Evolutionary conservation across 2,888 invertebrate genomes (phyloP).

Genomic region (Heteromyza rotundicornis): DNA sequence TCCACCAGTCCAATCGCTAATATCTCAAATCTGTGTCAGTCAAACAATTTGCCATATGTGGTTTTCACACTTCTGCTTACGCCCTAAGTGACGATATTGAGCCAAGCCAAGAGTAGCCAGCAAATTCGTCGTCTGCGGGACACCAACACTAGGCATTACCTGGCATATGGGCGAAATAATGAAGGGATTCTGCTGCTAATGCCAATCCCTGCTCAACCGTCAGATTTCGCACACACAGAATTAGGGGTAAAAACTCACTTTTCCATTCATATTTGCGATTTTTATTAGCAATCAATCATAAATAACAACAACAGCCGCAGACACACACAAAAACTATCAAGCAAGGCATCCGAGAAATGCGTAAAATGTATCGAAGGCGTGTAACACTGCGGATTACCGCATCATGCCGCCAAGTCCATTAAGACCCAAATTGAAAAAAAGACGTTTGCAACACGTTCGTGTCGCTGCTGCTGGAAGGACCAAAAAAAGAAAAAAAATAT

Average conservation of each 20-base stretch:
- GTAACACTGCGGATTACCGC: constrained; percentile 54
- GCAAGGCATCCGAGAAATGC: constrained; percentile 9
- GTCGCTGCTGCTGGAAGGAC: no score
- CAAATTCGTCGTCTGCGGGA: constrained; percentile 35
- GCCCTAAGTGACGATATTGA: constrained; percentile 3
- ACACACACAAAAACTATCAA: background rate
- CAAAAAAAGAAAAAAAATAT: background rate
- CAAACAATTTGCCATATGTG: constrained; percentile 42
- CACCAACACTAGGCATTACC: no score
- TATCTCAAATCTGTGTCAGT: no score
- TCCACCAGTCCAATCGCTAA: no score
- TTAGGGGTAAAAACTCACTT: constrained; percentile 40
- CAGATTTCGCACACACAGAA: no score
- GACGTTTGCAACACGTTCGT: constrained; percentile 3
- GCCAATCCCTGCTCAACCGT: no score
- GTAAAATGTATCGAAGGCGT: constrained; percentile 53
- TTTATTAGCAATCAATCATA: constrained; percentile 54
- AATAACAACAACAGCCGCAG: constrained; percentile 34
- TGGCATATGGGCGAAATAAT: no score
- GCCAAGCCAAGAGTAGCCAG: constrained; percentile 20
- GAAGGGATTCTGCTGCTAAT: no score
- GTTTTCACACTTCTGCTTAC: constrained; percentile 33
- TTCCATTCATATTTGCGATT: constrained; percentile 42
- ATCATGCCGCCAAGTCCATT: constrained; percentile 44
- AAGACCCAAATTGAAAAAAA: background rate